Evolutionary conservation across 2,888 invertebrate genomes (phyloP), one percentile per base, ranked within the genome.

Genomic region (Andrena marginata): DNA sequence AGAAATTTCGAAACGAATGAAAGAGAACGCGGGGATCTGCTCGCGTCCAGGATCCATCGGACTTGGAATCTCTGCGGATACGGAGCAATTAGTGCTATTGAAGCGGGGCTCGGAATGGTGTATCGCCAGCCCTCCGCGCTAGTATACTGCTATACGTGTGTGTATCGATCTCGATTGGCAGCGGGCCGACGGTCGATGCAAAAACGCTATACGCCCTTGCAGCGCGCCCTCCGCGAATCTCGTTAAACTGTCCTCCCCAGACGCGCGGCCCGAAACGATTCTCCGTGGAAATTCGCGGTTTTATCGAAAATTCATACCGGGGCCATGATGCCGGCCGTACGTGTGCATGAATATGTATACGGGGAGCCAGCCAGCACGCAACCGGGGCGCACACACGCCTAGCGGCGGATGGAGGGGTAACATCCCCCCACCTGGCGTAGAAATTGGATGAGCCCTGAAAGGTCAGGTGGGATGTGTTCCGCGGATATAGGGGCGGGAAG

Each of bases 181-280:
- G 49, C 85, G 54, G 59, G 51, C 73, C 71, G 63, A 29, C 54
- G 59, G 49, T 59, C 51, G 74, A 85, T 72, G 74, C 69, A 82
- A 80, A 87, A 85, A 75, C 64, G 75, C 64, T 73, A 54, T 67
- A 56, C 73, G 29, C 71, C 72, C 67, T 65, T 67, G 72, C 67
- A 33, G 59, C 76, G 51, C 69, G 42, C 59, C 73, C 76, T 64
- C 63, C 63, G 71, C 73, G 81, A 85, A 89, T 88, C 89, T 88
- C 88, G 88, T 88, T 88, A 89, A 89, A 89, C 87, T 88, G 89
- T 88, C 87, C 80, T 85, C 69, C 56, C 85, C 88, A 88, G 89
- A 82, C 77, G 76, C 72, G 73, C 80, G 68, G 67, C 26, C 72
- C 29, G 78, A 60, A 80, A 86, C 77, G 87, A 86, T 82, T 77